Base-by-base conservation (phyloP, 2,797 vertebrate genomes). In the Phalanger gymnotis region DNA sequence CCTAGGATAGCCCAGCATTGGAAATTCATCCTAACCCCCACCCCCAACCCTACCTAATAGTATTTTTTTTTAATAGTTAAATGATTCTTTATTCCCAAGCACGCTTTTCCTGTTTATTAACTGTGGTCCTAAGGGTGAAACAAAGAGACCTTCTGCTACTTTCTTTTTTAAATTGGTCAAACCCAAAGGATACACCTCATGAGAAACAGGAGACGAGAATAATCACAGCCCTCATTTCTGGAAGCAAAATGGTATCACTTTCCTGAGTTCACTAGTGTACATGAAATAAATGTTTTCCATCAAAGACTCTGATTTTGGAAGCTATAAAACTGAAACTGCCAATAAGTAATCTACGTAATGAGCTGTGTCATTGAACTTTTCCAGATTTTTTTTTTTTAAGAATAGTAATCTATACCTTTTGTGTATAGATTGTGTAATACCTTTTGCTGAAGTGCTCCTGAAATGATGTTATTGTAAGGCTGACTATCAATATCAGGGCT, bases 261-360 rank as follows among this genome's bases (percentile, higher is more conserved):
- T 92, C 92, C 73, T 58, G 90, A 81, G 28, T 54, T 95, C 92
- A 94, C 52, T 0, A 19, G 91, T 90, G 53, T 96, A 96, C 97
- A 94, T 54, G 93, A 94, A 95, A 93, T 92, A 90, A 91, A 96
- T 56, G 91, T 97, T 98, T 97, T 97, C 94, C 95, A 94, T 91
- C 95, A 96, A 92, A 97, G 54, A 93, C 91, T 89, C 97, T 95
- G 96, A 87, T 96, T 95, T 96, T 91, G 94, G 95, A 97, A 92
- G 47, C 92, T 94, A 53, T 94, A 94, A 96, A 95, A 58, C 40
- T 91, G 94, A 94, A 94, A 94, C 94, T 81, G 53, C 95, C 96
- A 97, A 94, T 34, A 61, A 81, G 25, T 87, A 92, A 96, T 98
- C 94, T 90, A 90, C 56, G 97, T 92, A 97, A 89, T 58, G 94